Evolutionary conservation across 2,113 vertebrate genomes (phyloP).

Genomic region (Anolis carolinensis): DNA sequence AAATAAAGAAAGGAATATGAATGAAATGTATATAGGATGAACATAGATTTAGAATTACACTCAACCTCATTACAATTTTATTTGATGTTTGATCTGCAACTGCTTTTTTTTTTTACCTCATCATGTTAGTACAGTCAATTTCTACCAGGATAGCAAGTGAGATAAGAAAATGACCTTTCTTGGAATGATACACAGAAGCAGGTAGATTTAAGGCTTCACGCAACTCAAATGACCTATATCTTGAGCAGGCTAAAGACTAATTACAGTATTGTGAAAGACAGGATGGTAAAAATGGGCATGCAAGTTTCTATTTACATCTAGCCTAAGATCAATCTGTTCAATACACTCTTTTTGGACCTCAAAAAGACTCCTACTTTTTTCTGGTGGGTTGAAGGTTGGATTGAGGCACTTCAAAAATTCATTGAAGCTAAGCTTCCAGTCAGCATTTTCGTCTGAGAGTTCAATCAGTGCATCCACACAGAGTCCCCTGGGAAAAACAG

Average conservation of each 20-base stretch:
- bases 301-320: neutral
- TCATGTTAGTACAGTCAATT: neutral
- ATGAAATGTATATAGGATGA: neutral
- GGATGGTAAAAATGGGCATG: neutral
- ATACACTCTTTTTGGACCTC: conserved; percentile 19
- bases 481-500: conserved; percentile 85
- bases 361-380: conserved; percentile 87
- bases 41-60: neutral
- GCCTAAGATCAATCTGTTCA: neutral
- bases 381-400: conserved; percentile 92
- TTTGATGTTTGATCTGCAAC: too few species aligned
- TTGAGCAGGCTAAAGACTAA: neutral
- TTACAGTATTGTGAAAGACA: neutral
- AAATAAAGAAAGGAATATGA: conserved; percentile 26
- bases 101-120: neutral
- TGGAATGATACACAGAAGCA: neutral
- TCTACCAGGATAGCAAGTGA: neutral
- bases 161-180: neutral
- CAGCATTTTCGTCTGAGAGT: conserved; percentile 96
- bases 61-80: neutral
- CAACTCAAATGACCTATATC: neutral
- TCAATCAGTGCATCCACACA: conserved; percentile 98
- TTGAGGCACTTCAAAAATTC: conserved; percentile 98
- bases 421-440: conserved; percentile 98
- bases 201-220: neutral